These are phyloP conservation scores for Eclectus roratus DNA, from an alignment of 2,113 vertebrate species.

Conservation along the genomic window DNA sequence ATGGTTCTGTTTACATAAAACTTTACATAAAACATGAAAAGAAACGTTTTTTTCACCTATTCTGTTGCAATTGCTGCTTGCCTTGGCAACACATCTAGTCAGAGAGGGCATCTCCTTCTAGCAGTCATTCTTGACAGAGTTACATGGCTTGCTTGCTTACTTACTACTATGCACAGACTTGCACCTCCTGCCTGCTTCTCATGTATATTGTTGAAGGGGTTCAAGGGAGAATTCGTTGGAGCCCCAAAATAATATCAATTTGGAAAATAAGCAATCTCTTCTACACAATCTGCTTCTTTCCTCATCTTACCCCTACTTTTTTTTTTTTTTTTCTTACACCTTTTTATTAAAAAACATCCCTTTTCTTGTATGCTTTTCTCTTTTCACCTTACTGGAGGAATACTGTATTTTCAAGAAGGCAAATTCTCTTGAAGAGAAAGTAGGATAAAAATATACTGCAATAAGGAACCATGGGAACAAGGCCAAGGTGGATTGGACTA, in stretches of 20 bases:
- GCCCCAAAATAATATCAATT: background rate
- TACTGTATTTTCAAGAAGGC: background rate
- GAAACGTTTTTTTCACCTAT: background rate
- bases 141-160: background rate
- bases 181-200: background rate
- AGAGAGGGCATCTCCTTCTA: background rate
- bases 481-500: background rate
- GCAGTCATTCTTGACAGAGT: background rate
- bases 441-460: background rate
- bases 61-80: background rate
- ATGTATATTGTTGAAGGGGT: background rate
- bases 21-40: background rate
- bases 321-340: background rate
- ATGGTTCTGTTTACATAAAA: background rate
- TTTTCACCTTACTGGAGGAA: background rate
- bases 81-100: background rate
- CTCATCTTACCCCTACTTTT: rapidly evolving
- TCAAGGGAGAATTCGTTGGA: background rate
- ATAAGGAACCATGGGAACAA: background rate
- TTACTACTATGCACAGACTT: background rate
- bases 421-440: background rate
- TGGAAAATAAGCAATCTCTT: background rate
- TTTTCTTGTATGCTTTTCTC: background rate
- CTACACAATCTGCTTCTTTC: background rate
- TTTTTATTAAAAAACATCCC: background rate